phyloP scores from a whole-genome alignment of 2,888 invertebrate species.

The Polymixis lichenea region DNA sequence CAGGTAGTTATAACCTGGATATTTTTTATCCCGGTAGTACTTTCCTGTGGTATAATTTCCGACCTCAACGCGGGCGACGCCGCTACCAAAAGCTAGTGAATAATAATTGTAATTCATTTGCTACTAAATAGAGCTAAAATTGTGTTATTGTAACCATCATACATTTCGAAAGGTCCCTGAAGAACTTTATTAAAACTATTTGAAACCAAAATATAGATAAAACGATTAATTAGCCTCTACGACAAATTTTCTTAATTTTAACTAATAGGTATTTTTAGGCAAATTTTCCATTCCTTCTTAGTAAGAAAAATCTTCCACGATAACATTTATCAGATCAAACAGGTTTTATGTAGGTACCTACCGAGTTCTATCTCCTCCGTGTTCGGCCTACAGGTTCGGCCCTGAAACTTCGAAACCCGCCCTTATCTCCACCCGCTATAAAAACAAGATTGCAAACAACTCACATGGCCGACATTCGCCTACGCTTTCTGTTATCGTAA shows the following conservation, averaged over 20 bases:
- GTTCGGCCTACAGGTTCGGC: constrained; percentile 18
- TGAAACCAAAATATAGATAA: neutral
- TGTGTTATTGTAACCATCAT: neutral
- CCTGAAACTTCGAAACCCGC: constrained; percentile 65
- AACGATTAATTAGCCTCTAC: neutral
- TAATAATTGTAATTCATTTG: neutral
- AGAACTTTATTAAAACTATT: neutral
- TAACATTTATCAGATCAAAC: constrained; percentile 8
- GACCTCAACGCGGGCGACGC: no score
- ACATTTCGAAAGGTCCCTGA: neutral
- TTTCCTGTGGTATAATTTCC: no score
- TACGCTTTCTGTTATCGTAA: constrained; percentile 81
- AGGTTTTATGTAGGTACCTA: neutral
- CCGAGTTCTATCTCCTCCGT: constrained; percentile 18
- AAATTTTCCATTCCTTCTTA: constrained; percentile 19
- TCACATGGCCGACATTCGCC: constrained; percentile 85
- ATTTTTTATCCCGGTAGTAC: no score
- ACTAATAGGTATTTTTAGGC: neutral
- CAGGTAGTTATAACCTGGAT: no score
- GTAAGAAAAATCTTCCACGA: neutral
- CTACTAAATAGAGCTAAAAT: neutral
- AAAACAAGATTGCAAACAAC: constrained; percentile 81
- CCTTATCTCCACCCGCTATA: constrained; percentile 77
- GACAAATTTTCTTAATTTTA: neutral
- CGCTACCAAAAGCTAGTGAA: no score